Base-by-base conservation (phyloP, 1,140 invertebrate species). In the Sminthurides bifidus region DNA sequence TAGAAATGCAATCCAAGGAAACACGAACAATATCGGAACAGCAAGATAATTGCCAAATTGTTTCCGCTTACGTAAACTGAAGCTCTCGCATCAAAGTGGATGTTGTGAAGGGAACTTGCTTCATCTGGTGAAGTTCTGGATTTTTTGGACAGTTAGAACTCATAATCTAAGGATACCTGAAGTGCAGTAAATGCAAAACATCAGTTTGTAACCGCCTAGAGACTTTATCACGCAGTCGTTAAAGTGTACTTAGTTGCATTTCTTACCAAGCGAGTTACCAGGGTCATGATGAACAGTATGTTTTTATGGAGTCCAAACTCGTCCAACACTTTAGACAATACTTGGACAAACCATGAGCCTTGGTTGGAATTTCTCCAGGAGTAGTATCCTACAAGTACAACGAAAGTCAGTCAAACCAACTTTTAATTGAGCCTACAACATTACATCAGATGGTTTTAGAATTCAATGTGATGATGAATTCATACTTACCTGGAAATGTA, bases 281-380 rank as follows among this genome's bases (percentile, higher is more conserved):
- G 84, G 14, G 92, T 96, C 54, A 97, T 73, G 37, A 97, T 73
- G 26, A 83, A 84, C n/a, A 95, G 68, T 4, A 96, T 70, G 67
- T 96, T 90, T 59, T 81, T 74, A 15, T 81, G 77, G 62, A 77
- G 76, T n/a, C 79, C 81, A 69, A 82, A 77, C 35, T 77, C 78
- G 29, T 79, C 75, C 3, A 97, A 70, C 65, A 92, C 84, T n/a
- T 81, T 72, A 64, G 83, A 85, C 1, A 98, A 71, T 2, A 90
- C 83, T 75, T 97, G 92, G 71, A 97, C 85, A 67, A 95, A 97
- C 93, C 93, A 98, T 0, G 91, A 95, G 6, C 90, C 88, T 26
- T 72, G 71, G 10, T 82, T 84, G 10, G 87, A 91, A 68, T 96
- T 96, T 57, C 92, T 79, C 93, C 93, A 98, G 0, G 92, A 94